These are phyloP conservation scores for Anolis carolinensis DNA, from an alignment of 2,113 vertebrate species.

Conservation along the genomic window DNA sequence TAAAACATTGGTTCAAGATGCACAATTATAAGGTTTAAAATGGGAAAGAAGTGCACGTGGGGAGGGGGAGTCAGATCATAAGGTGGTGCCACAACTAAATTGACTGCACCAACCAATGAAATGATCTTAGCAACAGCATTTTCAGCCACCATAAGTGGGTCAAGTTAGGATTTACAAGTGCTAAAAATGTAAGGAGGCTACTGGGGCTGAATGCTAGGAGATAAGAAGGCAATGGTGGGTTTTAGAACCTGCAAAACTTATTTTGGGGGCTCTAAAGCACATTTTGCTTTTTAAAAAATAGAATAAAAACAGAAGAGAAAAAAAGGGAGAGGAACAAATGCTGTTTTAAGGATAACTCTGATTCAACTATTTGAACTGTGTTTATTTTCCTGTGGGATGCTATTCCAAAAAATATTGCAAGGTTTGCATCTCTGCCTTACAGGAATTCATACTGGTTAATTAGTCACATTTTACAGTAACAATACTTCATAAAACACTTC, in stretches of 20 bases:
- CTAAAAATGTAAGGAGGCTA: slow-evolving; percentile 19
- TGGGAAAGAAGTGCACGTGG: not conserved
- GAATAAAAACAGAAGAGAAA: not conserved
- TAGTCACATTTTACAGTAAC: not conserved
- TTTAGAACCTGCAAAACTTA: not conserved
- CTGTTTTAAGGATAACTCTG: not conserved
- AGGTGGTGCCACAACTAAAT: not conserved
- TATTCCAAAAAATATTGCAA: not conserved
- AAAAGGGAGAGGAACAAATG: not conserved
- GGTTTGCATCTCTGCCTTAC: not conserved
- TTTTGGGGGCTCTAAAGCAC: no score
- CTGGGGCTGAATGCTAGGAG: not conserved
- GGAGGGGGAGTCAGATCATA: not conserved
- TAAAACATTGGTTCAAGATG: not conserved
- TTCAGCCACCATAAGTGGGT: slow-evolving; percentile 25
- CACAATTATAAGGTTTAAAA: not conserved
- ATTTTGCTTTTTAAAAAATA: not conserved
- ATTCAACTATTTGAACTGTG: not conserved
- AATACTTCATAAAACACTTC: not conserved
- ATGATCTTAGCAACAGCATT: slow-evolving; percentile 15
- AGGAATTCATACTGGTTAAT: not conserved
- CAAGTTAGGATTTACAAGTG: slow-evolving; percentile 31
- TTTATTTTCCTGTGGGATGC: not conserved
- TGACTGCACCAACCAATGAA: not conserved
- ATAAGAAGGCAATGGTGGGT: not conserved